These are phyloP conservation scores for Liodrosophila aerea DNA, from an alignment of 2,888 invertebrate species.

Conservation along the genomic window DNA sequence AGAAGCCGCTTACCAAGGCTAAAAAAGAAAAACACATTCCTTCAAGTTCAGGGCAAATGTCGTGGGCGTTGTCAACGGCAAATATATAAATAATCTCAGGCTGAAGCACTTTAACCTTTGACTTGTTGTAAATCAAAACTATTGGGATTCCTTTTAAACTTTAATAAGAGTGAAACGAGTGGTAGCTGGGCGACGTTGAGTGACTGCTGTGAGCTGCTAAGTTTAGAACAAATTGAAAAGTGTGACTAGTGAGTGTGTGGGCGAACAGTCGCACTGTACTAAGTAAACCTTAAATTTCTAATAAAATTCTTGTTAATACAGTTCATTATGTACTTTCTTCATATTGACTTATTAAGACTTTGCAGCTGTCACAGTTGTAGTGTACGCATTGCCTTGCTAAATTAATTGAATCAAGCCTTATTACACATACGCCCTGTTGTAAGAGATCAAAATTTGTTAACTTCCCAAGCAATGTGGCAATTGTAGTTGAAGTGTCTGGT, in stretches of 20 bases:
- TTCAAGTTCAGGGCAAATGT: constrained; percentile 12
- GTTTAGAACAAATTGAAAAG: too few species aligned
- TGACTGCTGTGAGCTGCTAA: too few species aligned
- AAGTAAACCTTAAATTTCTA: too few species aligned
- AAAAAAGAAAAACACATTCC: constrained; percentile 6
- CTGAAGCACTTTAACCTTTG: not conserved
- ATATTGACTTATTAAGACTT: too few species aligned
- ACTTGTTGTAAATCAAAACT: not conserved
- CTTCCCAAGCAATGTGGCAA: constrained; percentile 27
- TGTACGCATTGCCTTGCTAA: too few species aligned
- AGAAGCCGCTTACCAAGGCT: constrained; percentile 5
- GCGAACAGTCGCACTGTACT: too few species aligned
- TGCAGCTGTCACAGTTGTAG: too few species aligned
- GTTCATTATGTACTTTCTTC: too few species aligned
- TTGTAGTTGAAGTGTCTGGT: constrained; percentile 14
- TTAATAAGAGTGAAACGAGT: too few species aligned
- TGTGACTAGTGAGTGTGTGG: too few species aligned
- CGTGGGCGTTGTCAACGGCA: not conserved
- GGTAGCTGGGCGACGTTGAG: too few species aligned
- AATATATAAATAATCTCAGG: constrained; percentile 8
- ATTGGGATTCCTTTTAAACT: not conserved
- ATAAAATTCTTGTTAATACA: too few species aligned
- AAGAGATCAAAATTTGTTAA: constrained; percentile 45
- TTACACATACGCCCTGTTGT: constrained; percentile 46
- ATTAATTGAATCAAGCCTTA: not conserved